Base-by-base conservation (phyloP, 1,140 invertebrate species). In the Wiebesia pumilae region DNA sequence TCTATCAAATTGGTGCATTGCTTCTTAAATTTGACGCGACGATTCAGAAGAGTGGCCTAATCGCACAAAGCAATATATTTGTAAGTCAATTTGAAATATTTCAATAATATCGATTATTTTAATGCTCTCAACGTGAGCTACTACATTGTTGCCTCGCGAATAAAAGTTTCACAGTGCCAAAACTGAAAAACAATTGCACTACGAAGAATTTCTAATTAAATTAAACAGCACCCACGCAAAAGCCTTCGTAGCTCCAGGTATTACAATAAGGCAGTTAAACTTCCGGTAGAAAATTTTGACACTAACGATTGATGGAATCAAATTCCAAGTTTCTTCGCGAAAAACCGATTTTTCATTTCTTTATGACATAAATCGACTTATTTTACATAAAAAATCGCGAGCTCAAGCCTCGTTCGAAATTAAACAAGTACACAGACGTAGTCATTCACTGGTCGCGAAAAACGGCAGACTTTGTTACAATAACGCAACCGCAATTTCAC, bases 11-110 rank as follows among this genome's bases (percentile, higher is more conserved):
- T 69, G 24, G 43, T 54, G 35, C 86, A 1, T 78, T 86, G 3
- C 86, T 92, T 33, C 81, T 87, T 12, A 83, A 88, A 81, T 92
- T 90, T 81, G 87, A 93, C 65, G 90, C 90, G 12, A 87, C 85
- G 33, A 90, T 87, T 4, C 67, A 78, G 38, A 73, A 87, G 54
- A 90, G 54, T 12, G 73, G 83, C 14, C 33, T 82, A 19, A 30
- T 87, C 10, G 81, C 81, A 0, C 35, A 40, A 16, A 33, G 73
- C 21, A 33, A 16, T 1, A 0, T 58, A 14, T 87, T 87, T 30
- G 85, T 87, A 73, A 87, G 85, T 87, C 40, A 30, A 47, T 81
- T 81, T 35, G 0, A 67, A 58, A 27, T 67, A 38, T 67, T 62
- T 62, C 51, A 65, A 47, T 14, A 14, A 47, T 47, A 47, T 47